These are phyloP conservation scores for Dissostichus mawsoni DNA, from an alignment of 2,113 vertebrate genomes.

Conservation along the genomic window DNA sequence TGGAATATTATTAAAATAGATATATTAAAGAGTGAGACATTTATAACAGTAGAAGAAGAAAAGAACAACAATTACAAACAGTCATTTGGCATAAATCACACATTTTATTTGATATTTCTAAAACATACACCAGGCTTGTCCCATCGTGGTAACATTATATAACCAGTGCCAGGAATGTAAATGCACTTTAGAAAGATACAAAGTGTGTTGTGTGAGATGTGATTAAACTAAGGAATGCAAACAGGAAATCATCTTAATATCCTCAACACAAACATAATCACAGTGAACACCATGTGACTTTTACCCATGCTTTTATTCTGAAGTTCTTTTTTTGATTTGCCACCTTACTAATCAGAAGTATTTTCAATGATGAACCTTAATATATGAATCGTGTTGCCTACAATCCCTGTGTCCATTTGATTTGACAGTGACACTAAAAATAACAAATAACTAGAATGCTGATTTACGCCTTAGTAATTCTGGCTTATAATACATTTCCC, in stretches of 20 bases:
- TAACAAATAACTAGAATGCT: neutral
- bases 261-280: neutral
- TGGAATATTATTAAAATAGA: no score
- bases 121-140: conserved; percentile 89
- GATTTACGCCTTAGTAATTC: neutral
- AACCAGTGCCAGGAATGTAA: conserved; percentile 82
- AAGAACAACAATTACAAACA: neutral
- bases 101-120: conserved; percentile 93
- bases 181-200: conserved; percentile 43
- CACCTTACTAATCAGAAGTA: neutral
- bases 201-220: neutral
- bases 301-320: neutral
- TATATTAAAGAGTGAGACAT: no score
- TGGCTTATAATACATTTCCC: neutral
- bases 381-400: neutral
- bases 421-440: conserved; percentile 3
- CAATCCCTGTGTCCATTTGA: neutral
- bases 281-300: conserved; percentile 19
- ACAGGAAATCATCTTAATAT: neutral
- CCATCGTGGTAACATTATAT: conserved; percentile 88
- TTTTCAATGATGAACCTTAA: neutral
- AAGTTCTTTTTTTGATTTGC: neutral
- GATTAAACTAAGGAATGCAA: conserved; percentile 17
- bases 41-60: no score
- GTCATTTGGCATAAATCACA: conserved; percentile 90